Percentiles rank a stretch among this genome's conserved stretches.
These are phyloP conservation scores for Edolisoma coerulescens DNA, from an alignment of 2,113 vertebrate species.

Conservation along the genomic window DNA sequence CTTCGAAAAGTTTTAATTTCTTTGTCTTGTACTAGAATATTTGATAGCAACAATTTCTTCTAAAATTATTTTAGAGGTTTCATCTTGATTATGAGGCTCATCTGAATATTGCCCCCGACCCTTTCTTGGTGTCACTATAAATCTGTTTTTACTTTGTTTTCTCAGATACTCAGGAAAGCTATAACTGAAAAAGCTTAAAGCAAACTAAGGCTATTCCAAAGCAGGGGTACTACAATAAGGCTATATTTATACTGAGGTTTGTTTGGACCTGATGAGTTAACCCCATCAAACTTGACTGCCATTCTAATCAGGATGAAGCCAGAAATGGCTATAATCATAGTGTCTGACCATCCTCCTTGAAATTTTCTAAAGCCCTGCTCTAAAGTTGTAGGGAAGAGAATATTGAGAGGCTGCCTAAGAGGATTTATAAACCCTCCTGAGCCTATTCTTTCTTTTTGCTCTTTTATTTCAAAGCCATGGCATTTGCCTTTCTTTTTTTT, in stretches of 20 bases:
- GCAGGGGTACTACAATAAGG: background rate
- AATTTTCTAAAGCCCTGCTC: constrained; percentile 4
- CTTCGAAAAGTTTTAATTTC: background rate
- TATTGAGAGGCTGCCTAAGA: constrained; percentile 23
- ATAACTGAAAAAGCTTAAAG: background rate
- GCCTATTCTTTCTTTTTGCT: constrained; percentile 22
- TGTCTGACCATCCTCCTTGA: background rate
- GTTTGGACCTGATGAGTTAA: background rate
- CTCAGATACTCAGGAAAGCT: background rate
- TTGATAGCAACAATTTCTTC: background rate
- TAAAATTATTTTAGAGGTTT: background rate
- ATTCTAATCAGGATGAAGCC: background rate
- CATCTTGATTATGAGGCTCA: background rate
- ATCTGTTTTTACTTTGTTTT: background rate
- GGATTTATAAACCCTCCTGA: constrained; percentile 51
- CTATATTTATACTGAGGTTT: background rate
- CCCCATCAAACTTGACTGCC: background rate
- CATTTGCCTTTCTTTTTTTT: background rate
- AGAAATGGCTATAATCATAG: background rate
- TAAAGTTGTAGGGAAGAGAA: background rate
- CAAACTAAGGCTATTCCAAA: background rate
- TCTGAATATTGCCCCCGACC: background rate
- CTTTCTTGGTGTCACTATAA: background rate
- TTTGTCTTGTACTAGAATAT: background rate
- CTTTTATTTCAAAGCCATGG: constrained; percentile 9